A percentile compares a stretch with the other conserved stretches of the same genome.
Conservation (phyloP, 1,140 invertebrate genomes). For the Apolygus lucorum region DNA sequence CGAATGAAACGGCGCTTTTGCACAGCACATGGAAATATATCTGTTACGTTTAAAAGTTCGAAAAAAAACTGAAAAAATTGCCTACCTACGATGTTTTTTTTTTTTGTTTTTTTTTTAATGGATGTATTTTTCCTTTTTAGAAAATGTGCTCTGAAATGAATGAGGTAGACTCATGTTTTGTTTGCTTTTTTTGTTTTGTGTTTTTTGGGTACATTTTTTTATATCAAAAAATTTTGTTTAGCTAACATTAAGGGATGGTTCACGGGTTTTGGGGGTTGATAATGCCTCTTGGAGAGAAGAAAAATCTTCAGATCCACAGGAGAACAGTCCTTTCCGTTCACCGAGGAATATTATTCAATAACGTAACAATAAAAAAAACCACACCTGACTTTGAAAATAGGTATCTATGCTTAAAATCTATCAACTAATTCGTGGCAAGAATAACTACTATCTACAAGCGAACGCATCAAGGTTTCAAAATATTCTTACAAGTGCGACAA, state of each 20-base stretch:
- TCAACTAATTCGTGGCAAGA: no score
- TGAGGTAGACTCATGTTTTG: constrained; percentile 13
- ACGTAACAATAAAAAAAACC: no score
- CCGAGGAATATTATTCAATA: no score
- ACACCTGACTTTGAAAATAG: no score
- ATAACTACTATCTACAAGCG: no score
- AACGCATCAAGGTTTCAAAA: no score
- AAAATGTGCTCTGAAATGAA: neutral
- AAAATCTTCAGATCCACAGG: no score
- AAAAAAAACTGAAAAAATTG: neutral
- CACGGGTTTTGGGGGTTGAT: neutral
- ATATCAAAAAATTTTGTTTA: constrained; percentile 6
- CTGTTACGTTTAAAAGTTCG: neutral
- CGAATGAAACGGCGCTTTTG: constrained; percentile 12
- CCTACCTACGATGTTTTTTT: neutral
- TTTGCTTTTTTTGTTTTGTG: constrained; percentile 1
- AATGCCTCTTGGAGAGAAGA: neutral
- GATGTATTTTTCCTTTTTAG: neutral
- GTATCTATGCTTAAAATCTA: no score
- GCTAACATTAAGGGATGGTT: constrained; percentile 2
- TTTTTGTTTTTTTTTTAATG: neutral
- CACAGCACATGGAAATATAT: constrained; percentile 10
- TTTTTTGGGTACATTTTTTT: no score
- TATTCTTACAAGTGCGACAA: no score
- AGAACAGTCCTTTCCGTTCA: no score